phyloP scores from a whole-genome alignment of 2,888 invertebrate species.

The Ichneumoninae sp. region DNA sequence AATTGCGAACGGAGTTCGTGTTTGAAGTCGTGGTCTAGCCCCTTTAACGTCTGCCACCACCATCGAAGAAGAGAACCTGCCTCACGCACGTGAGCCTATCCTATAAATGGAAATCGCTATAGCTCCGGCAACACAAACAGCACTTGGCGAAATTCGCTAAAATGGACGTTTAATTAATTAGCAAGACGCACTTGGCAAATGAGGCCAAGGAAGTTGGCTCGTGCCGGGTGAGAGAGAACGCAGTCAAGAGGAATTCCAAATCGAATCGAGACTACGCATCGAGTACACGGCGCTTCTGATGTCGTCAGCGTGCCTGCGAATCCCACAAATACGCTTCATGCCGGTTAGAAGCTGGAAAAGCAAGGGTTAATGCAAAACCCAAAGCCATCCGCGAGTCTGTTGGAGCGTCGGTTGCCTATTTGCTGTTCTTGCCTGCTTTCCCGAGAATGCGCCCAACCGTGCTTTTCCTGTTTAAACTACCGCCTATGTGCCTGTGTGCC shows the following conservation, averaged over 20 bases:
- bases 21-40: conserved; percentile 9
- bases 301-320: conserved; percentile 28
- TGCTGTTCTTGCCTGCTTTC: conserved; percentile 13
- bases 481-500: not conserved
- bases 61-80: not conserved
- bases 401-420: conserved; percentile 25
- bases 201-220: not conserved
- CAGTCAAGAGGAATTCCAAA: conserved; percentile 22
- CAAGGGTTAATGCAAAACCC: conserved; percentile 29
- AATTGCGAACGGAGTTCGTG: not conserved
- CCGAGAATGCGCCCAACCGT: conserved; percentile 2
- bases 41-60: not conserved
- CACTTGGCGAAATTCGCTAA: conserved; percentile 13
- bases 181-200: conserved; percentile 5
- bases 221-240: not conserved
- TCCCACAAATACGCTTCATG: conserved; percentile 25
- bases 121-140: not conserved
- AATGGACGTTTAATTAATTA: conserved; percentile 53
- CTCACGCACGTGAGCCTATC: conserved; percentile 14
- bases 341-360: not conserved
- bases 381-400: conserved; percentile 5
- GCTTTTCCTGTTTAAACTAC: conserved; percentile 37
- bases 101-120: conserved; percentile 15
- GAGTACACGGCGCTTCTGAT: not conserved
- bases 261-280: conserved; percentile 23